These are phyloP conservation scores for Cyclophora punctaria DNA, from an alignment of 2,888 invertebrate species.

Conservation along the genomic window DNA sequence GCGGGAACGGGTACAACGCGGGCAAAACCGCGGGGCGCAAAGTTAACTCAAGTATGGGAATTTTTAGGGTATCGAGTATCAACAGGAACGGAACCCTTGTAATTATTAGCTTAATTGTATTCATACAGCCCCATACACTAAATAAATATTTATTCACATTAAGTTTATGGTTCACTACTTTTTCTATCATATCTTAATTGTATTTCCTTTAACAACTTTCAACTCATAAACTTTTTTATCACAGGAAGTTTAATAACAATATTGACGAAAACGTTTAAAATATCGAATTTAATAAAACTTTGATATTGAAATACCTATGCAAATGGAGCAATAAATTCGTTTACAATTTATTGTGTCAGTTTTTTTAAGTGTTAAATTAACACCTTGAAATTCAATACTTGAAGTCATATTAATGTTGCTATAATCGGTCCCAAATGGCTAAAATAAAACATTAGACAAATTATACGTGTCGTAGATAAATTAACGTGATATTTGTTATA, in stretches of 20 bases:
- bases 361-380: slow-evolving; percentile 27
- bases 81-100: no score
- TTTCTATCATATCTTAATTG: not conserved
- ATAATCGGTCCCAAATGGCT: slow-evolving; percentile 8
- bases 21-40: no score
- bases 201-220: slow-evolving; percentile 36
- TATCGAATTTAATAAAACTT: slow-evolving; percentile 29
- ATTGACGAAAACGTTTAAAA: slow-evolving; percentile 23
- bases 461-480: slow-evolving; percentile 9
- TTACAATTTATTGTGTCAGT: slow-evolving; percentile 32
- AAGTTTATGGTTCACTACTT: no score
- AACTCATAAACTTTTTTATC: slow-evolving; percentile 34
- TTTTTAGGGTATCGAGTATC: no score
- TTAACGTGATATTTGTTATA: slow-evolving; percentile 1
- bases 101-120: no score
- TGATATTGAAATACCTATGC: slow-evolving; percentile 32
- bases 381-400: slow-evolving; percentile 43
- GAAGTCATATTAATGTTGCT: slow-evolving; percentile 16
- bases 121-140: no score
- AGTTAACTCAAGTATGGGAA: no score
- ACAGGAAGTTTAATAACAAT: slow-evolving; percentile 26
- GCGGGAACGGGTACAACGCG: no score
- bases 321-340: slow-evolving; percentile 37
- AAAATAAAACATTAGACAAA: slow-evolving; percentile 7
- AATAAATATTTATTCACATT: no score